Conservation (phyloP, 2,113 vertebrate genomes). For the Onychorhynchus coronatus region DNA sequence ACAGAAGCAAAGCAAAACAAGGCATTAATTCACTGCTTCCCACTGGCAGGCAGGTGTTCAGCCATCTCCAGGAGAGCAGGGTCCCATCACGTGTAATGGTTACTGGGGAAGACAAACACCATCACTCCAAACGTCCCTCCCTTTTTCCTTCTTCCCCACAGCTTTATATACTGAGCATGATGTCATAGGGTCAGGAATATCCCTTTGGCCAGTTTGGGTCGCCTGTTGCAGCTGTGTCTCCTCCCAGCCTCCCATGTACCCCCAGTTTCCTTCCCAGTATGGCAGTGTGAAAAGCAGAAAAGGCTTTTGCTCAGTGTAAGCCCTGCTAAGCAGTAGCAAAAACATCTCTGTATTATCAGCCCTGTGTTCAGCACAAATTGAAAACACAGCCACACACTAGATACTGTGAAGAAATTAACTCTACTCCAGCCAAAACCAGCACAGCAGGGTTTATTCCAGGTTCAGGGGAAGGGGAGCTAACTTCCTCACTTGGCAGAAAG, state of each 20-base stretch:
- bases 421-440: not conserved
- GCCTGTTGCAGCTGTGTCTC: not conserved
- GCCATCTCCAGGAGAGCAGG: not conserved
- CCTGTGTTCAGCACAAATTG: not conserved
- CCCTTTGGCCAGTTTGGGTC: not conserved
- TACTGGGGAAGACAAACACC: not conserved
- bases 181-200: not conserved
- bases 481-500: not conserved
- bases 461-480: not conserved
- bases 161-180: not conserved
- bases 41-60: not conserved
- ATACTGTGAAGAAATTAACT: not conserved
- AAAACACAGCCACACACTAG: not conserved
- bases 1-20: not conserved
- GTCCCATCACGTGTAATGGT: not conserved
- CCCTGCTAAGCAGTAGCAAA: not conserved
- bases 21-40: not conserved
- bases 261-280: not conserved
- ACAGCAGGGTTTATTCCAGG: not conserved
- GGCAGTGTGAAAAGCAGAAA: not conserved
- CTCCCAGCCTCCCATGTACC: not conserved
- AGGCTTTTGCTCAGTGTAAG: not conserved
- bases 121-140: not conserved
- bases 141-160: not conserved
- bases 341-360: not conserved